Base-by-base conservation (phyloP, 2,888 invertebrate species). In the Leucoma salicis region DNA sequence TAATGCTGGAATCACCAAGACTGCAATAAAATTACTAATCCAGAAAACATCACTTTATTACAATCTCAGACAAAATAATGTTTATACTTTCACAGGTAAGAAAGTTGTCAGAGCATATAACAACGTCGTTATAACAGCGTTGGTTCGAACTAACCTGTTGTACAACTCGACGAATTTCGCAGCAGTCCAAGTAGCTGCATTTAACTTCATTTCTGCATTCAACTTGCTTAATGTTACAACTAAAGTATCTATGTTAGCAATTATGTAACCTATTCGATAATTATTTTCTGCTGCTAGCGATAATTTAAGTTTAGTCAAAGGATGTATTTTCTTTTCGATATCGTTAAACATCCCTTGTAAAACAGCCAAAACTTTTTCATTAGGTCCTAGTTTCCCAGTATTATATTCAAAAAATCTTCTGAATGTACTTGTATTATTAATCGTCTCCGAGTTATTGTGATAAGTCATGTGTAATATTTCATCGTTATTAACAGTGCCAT, bases 121-220 rank as follows among this genome's bases (percentile, higher is more conserved):
- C 2, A 78, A 41, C 2, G 51, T 68, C 0, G 53, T 49, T 0
- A 70, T 34, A 0, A 70, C 65, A 0, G 37, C 49, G 2, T 67
- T 66, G 0, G 70, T 59, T 0, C 47, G 31, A 36, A 69, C 73
- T 0, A 78, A 49, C 2, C 59, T 68, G 5, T 78, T 77, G 11
- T 71, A 75, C 0, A 74, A 21, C 1, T 74, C 57, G 6, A 76
- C 12, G 32, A 75, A 63, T 10, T 63, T 59, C 0, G 27, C 49
- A 7, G 76, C 74, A 0, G 57, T 53, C 69, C 69, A 72, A 0
- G 35, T 0, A 1, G 40, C 12, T 5, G 56, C 63, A 35, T 69
- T 59, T 0, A 35, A 24, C 1, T 59, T 59, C 54, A 75, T 53
- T 10, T 72, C 63, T 0, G 31, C 35, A 21, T 51, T 69, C 27